A percentile compares a stretch with the other conserved stretches of the same genome.
phyloP scores from a whole-genome alignment of 2,888 invertebrate genomes.

The Eupithecia abbreviata region DNA sequence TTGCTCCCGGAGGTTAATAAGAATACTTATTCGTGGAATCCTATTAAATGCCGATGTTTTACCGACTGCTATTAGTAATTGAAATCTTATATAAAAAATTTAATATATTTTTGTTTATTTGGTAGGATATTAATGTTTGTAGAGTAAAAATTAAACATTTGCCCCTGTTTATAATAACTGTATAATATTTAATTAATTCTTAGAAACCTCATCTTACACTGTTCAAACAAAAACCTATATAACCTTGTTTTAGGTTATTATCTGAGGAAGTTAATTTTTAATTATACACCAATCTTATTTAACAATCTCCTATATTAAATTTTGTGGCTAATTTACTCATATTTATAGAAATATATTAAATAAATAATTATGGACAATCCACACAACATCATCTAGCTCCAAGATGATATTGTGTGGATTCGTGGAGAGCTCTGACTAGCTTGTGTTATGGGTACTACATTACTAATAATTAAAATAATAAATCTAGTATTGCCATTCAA shows the following conservation, averaged over 20 bases:
- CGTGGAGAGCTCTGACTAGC: no score
- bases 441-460: no score
- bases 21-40: neutral
- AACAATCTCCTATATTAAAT: neutral
- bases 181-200: neutral
- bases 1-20: neutral
- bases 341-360: neutral
- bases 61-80: neutral
- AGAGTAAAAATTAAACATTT: conserved; percentile 1
- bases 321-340: neutral
- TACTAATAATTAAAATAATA: no score
- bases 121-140: conserved; percentile 5
- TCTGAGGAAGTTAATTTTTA: neutral
- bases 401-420: no score
- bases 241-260: neutral
- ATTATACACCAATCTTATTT: neutral
- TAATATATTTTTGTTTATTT: neutral
- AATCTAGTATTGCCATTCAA: no score
- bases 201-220: neutral
- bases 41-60: neutral
- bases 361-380: no score
- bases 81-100: neutral
- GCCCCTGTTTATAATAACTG: neutral
- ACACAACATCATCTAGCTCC: no score
- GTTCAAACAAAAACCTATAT: neutral